Evolutionary conservation across 1,140 invertebrate species (phyloP).

Genomic region (Campoletis sonorensis): DNA sequence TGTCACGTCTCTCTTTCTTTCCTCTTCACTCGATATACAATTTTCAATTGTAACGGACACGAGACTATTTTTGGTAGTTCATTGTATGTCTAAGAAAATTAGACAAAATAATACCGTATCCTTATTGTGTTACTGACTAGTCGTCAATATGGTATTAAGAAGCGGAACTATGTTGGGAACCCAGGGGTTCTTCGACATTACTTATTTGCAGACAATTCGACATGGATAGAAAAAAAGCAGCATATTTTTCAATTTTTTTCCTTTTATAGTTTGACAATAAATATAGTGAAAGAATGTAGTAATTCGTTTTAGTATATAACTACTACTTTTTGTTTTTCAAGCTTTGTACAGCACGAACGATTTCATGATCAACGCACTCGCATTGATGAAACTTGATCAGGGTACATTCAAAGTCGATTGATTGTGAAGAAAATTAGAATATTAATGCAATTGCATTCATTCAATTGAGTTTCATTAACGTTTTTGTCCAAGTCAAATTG

Average conservation of each 20-base stretch:
- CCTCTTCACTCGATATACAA: background rate
- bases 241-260: no score
- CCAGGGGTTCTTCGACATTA: no score
- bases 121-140: no score
- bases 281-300: no score
- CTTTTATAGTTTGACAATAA: no score
- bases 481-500: constrained; percentile 32
- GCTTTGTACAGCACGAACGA: background rate
- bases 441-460: background rate
- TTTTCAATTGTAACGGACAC: background rate
- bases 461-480: background rate
- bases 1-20: background rate
- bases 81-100: background rate
- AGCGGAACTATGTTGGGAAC: no score
- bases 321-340: constrained; percentile 43
- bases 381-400: constrained; percentile 29
- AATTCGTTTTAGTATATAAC: background rate
- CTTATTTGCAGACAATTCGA: no score
- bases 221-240: no score
- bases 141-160: no score
- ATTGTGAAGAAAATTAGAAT: constrained; percentile 34
- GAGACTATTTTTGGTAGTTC: background rate
- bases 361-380: constrained; percentile 25
- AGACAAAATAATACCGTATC: background rate
- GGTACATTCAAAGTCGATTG: constrained; percentile 4